phyloP scores from a whole-genome alignment of 1,140 invertebrate species.

The Papilio helenus region DNA sequence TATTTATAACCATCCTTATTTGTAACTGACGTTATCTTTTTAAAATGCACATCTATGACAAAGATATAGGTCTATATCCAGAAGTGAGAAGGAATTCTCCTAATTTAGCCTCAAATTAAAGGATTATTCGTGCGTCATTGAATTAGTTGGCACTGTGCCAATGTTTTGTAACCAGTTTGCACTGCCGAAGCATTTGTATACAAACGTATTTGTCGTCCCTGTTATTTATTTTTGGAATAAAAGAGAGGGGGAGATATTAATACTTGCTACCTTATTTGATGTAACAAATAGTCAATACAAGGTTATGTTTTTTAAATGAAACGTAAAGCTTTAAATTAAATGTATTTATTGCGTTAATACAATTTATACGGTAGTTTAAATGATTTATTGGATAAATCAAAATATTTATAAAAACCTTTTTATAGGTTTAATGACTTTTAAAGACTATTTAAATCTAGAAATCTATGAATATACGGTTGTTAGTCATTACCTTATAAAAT shows the following conservation, averaged over 20 bases:
- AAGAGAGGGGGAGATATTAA: background rate
- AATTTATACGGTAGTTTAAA: constrained; percentile 2
- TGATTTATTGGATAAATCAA: background rate
- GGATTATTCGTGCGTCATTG: background rate
- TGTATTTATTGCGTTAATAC: background rate
- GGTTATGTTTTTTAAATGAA: background rate
- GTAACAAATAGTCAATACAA: background rate
- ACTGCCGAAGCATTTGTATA: no score
- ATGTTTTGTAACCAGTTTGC: background rate
- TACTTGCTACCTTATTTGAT: background rate
- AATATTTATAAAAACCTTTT: background rate
- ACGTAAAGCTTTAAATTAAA: background rate
- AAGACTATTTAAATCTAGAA: background rate
- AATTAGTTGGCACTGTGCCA: background rate
- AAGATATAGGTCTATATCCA: background rate
- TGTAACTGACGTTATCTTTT: background rate
- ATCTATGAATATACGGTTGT: no score
- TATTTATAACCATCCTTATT: no score
- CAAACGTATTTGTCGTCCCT: background rate
- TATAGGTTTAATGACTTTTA: background rate
- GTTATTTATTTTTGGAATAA: background rate
- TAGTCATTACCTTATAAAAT: no score
- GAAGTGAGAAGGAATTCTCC: background rate
- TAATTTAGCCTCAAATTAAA: background rate
- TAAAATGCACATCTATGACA: background rate